Evolutionary conservation across 30 jellyfish, hydroid and myxozoan species (phyloP).

Genomic region (Turritopsis rubra): DNA sequence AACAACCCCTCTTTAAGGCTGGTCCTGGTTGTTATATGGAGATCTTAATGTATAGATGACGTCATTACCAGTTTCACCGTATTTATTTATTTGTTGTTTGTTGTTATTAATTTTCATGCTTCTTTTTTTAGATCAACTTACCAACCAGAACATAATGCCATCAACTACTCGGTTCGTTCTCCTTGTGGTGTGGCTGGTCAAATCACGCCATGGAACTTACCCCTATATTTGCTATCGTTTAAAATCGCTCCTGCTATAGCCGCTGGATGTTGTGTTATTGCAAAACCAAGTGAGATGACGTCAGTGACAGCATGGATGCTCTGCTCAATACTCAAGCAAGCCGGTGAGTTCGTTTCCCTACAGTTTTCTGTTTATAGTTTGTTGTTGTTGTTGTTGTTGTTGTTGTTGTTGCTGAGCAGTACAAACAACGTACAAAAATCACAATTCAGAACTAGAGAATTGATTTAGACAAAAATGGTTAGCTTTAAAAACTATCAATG

Average conservation of each 20-base stretch:
- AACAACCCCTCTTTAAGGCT: too few species aligned
- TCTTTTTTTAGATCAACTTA: slow-evolving; percentile 44
- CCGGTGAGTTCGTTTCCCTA: slow-evolving; percentile 31
- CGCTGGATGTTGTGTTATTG: slow-evolving; percentile 70
- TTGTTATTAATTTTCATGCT: too few species aligned
- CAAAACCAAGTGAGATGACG: slow-evolving; percentile 87
- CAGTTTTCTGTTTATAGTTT: background rate
- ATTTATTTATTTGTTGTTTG: background rate
- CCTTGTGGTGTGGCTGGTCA: slow-evolving; percentile 81
- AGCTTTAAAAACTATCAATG: too few species aligned
- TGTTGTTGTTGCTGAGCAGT: background rate
- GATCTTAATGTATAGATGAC: background rate
- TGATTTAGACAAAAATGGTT: too few species aligned
- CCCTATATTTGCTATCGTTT: slow-evolving; percentile 56
- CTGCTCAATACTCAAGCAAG: slow-evolving; percentile 48
- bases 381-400: background rate
- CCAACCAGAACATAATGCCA: slow-evolving; percentile 54
- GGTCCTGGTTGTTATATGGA: too few species aligned
- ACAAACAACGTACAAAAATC: too few species aligned
- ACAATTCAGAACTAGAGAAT: too few species aligned
- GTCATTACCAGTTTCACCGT: too few species aligned
- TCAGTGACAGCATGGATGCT: slow-evolving; percentile 92
- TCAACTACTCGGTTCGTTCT: slow-evolving; percentile 53
- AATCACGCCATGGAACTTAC: slow-evolving; percentile 89
- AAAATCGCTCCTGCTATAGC: slow-evolving; percentile 91